Percentiles rank a stretch among this genome's conserved stretches.
These are phyloP conservation scores for Halocynthia aurantium DNA, from an alignment of 23 tunicate species.

Conservation along the genomic window DNA sequence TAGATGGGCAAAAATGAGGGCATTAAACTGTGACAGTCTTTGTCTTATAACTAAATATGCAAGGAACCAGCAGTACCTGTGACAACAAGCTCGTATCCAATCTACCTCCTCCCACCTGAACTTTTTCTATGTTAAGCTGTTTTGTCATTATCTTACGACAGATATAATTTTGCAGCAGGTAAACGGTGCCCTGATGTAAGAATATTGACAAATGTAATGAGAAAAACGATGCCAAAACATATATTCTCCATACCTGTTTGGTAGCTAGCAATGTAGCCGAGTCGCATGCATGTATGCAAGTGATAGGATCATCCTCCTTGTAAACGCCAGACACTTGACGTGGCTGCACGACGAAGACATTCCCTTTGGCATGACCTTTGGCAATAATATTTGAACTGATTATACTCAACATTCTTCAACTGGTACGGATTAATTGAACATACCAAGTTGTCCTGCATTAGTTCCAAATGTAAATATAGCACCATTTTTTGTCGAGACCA, in stretches of 20 bases:
- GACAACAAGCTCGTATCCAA: conserved; percentile 31
- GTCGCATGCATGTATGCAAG: conserved; percentile 56
- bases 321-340: conserved; percentile 71
- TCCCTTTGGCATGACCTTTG: conserved; percentile 83
- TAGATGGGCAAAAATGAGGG: neutral
- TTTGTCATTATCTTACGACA: conserved; percentile 65
- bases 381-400: neutral
- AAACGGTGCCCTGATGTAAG: conserved; percentile 49
- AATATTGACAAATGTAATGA: neutral
- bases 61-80: conserved; percentile 17
- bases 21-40: no score
- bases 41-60: no score
- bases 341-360: conserved; percentile 47
- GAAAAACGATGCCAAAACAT: no score
- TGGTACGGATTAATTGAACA: neutral
- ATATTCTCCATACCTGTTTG: conserved; percentile 14
- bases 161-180: conserved; percentile 37
- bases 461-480: conserved; percentile 75
- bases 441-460: conserved; percentile 92
- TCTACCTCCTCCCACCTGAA: conserved; percentile 76
- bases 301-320: conserved; percentile 33
- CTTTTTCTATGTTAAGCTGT: conserved; percentile 53
- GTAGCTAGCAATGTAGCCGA: conserved; percentile 80
- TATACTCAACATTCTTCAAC: neutral
- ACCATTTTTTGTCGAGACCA: conserved; percentile 55